Conservation (phyloP, 2,113 vertebrate genomes). For the Corythaeola cristata region DNA sequence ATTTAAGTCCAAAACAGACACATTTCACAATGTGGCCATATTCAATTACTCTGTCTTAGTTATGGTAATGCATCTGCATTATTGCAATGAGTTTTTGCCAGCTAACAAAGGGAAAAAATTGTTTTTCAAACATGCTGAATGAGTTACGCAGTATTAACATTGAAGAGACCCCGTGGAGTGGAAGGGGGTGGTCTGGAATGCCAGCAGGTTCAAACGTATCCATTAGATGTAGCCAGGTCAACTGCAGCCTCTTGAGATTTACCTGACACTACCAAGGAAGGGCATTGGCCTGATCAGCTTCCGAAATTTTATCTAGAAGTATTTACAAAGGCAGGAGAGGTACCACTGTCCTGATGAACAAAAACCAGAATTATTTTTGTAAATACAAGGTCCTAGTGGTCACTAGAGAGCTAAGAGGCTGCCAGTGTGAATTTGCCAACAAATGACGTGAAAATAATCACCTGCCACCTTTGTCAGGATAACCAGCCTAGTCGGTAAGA, state of each 20-base stretch:
- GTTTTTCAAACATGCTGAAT: rapidly evolving
- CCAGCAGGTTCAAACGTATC: not conserved
- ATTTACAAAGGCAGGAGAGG: not conserved
- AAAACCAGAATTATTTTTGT: not conserved
- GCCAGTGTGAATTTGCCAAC: not conserved
- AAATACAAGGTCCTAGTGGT: not conserved
- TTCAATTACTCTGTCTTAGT: not conserved
- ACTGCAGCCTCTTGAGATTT: not conserved
- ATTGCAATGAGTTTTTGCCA: no score
- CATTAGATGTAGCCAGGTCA: not conserved
- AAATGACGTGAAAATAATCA: not conserved
- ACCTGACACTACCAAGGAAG: no score
- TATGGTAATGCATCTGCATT: not conserved
- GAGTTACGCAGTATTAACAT: not conserved
- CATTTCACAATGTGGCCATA: not conserved
- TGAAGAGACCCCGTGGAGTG: not conserved
- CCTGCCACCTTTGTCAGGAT: not conserved
- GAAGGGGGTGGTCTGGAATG: not conserved
- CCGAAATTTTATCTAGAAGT: no score
- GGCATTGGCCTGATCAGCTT: not conserved
- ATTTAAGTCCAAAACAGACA: not conserved
- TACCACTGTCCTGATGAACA: not conserved
- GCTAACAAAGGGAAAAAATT: not conserved
- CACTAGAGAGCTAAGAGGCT: not conserved
- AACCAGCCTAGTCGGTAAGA: not conserved